Conservation (phyloP, 2,888 invertebrate genomes). For the Ischnus inquisitorius region DNA sequence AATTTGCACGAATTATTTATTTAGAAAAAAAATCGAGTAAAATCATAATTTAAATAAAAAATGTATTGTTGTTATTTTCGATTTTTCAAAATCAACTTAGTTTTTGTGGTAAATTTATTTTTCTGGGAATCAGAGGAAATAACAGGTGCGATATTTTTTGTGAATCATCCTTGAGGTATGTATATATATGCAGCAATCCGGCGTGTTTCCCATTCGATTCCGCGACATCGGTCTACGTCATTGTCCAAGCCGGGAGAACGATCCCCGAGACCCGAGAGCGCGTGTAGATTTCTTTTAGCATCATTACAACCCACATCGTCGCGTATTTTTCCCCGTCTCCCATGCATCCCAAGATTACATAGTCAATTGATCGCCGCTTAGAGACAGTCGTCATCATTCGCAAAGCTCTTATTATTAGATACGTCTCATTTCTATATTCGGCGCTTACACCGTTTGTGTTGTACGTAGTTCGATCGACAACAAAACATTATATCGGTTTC, state of each 20-base stretch:
- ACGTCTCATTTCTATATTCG: conserved; percentile 1
- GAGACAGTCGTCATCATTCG: not conserved
- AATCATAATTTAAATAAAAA: too few relatives aligned
- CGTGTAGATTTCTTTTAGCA: not conserved
- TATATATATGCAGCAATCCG: not conserved
- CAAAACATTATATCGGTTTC: not conserved
- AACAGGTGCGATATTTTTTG: too few relatives aligned
- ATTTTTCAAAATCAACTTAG: too few relatives aligned
- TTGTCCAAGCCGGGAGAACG: conserved; percentile 9
- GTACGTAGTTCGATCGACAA: not conserved
- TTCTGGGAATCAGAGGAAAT: too few relatives aligned
- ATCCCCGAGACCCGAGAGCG: not conserved
- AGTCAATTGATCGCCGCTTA: not conserved
- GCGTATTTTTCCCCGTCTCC: not conserved
- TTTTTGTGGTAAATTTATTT: not conserved
- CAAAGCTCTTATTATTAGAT: conserved; percentile 4
- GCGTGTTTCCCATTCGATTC: conserved; percentile 12
- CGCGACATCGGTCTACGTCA: conserved; percentile 32
- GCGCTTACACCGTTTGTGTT: not conserved
- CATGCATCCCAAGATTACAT: not conserved
- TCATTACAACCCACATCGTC: not conserved
- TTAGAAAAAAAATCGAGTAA: too few relatives aligned
- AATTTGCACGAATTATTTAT: too few relatives aligned
- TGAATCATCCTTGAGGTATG: not conserved
- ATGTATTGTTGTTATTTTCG: too few relatives aligned